phyloP scores from a whole-genome alignment of 2,888 invertebrate genomes.

The Pammene fasciana region DNA sequence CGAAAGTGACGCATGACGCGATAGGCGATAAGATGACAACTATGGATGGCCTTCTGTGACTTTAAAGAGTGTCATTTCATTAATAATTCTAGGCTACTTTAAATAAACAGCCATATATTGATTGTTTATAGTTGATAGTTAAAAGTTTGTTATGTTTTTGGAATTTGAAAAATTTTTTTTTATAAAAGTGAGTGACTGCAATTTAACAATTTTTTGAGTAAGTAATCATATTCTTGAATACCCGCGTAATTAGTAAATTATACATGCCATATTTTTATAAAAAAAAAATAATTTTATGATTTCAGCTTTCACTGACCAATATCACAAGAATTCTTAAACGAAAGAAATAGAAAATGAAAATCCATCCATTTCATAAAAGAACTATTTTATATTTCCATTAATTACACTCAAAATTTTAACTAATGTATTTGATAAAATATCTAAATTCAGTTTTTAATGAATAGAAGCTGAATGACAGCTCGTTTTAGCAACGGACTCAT shows the following conservation, averaged over 20 bases:
- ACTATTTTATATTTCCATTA: not conserved
- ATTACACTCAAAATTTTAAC: not conserved
- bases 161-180: not conserved
- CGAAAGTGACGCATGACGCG: no score
- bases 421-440: not conserved
- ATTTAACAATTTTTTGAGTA: no score
- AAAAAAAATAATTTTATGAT: no score
- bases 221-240: not conserved
- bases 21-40: no score
- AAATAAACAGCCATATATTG: not conserved
- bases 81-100: not conserved
- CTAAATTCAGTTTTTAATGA: slow-evolving; percentile 2
- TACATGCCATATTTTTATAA: no score
- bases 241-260: not conserved
- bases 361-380: not conserved
- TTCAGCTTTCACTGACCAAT: no score
- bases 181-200: no score
- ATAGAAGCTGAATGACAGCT: slow-evolving; percentile 4
- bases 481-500: not conserved
- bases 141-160: no score
- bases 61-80: not conserved
- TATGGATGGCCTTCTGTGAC: no score
- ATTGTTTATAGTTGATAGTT: no score
- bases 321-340: no score
- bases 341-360: not conserved